phyloP scores from a whole-genome alignment of 2,888 invertebrate species.

The Rotaria sp. region DNA sequence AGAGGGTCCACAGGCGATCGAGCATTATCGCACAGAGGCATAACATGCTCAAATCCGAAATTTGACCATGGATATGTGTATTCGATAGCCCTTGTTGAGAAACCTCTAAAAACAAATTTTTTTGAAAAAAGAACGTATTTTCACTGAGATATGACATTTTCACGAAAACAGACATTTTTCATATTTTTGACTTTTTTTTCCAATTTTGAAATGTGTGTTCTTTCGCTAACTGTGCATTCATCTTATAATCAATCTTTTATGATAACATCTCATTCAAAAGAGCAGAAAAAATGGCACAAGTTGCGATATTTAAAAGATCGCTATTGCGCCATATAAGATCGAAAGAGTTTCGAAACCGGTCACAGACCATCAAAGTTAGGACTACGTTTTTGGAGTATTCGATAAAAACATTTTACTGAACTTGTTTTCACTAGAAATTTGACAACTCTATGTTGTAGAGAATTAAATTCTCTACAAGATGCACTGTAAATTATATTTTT shows the following conservation, averaged over 20 bases:
- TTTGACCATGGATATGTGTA: neutral
- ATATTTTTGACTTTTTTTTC: neutral
- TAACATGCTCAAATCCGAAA: neutral
- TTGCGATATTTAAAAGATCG: neutral
- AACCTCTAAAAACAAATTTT: neutral
- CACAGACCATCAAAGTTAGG: neutral
- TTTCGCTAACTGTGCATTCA: neutral
- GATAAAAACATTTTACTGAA: too few relatives aligned
- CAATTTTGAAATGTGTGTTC: neutral
- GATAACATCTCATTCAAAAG: neutral
- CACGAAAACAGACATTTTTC: neutral
- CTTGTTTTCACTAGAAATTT: too few relatives aligned
- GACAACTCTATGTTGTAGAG: too few relatives aligned
- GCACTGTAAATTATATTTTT: too few relatives aligned
- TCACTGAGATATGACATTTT: too few relatives aligned
- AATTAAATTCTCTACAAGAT: too few relatives aligned
- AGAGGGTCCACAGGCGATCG: too few relatives aligned
- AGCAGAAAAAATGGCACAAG: neutral
- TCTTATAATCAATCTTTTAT: neutral
- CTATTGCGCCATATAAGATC: neutral
- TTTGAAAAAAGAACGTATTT: neutral
- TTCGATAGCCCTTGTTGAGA: too few relatives aligned
- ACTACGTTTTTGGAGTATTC: too few relatives aligned
- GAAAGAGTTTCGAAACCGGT: neutral
- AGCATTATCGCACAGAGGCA: too few relatives aligned